phyloP scores from a whole-genome alignment of 2,113 vertebrate genomes.

The Myrmecobius fasciatus region DNA sequence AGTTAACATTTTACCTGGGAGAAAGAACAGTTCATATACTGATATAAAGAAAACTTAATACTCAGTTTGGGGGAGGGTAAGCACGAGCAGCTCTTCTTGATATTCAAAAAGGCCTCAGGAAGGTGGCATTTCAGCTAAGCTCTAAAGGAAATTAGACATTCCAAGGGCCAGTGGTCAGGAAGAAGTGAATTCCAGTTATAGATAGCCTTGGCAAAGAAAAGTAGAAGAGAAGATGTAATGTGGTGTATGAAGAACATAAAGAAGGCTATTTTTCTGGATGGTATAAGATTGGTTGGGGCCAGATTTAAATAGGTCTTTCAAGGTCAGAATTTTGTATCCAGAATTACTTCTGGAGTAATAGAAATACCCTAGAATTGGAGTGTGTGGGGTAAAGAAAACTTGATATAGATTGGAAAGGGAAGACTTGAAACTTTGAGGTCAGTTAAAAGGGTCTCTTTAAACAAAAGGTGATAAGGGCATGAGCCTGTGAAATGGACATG shows the following conservation, averaged over 20 bases:
- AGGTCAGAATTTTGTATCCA: not conserved
- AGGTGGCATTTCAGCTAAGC: not conserved
- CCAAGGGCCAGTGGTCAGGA: not conserved
- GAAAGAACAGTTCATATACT: no score
- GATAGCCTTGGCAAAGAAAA: not conserved
- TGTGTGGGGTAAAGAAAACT: not conserved
- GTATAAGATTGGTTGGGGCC: not conserved
- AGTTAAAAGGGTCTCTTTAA: not conserved
- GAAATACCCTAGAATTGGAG: not conserved
- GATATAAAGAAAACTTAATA: not conserved
- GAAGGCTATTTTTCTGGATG: not conserved
- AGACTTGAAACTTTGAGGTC: not conserved
- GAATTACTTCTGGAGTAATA: not conserved
- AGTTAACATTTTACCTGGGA: no score
- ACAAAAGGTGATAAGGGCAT: not conserved
- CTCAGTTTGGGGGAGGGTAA: no score
- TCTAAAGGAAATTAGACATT: no score
- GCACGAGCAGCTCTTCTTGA: not conserved
- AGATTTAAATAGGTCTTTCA: not conserved
- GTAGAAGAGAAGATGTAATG: no score
- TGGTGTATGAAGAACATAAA: not conserved
- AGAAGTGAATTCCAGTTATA: not conserved
- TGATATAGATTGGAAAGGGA: not conserved
- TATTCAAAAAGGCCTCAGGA: not conserved
- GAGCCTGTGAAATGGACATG: not conserved